A percentile compares a stretch with the other conserved stretches of the same genome.
Conservation (phyloP, 2,113 vertebrate genomes). For the Rana temporaria region DNA sequence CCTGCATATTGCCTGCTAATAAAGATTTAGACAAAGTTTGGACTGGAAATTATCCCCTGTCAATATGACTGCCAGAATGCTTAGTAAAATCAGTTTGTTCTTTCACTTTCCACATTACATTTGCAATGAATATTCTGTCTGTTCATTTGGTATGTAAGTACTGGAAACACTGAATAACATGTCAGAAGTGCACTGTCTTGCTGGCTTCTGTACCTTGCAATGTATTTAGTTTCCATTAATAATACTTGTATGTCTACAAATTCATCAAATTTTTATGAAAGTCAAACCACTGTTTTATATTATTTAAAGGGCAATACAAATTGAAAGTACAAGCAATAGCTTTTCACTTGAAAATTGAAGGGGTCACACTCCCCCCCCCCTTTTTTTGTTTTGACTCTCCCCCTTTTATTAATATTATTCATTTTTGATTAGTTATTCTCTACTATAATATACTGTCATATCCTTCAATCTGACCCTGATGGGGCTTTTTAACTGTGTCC, state of each 20-base stretch:
- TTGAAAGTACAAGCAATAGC: too few species aligned
- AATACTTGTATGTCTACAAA: constrained; percentile 4
- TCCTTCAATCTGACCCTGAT: too few species aligned
- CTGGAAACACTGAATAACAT: constrained; percentile 54
- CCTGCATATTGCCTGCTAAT: constrained; percentile 24
- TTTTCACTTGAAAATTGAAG: too few species aligned
- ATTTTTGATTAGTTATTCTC: too few species aligned
- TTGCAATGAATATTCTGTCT: constrained; percentile 53
- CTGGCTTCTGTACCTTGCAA: constrained; percentile 22
- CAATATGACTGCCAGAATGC: constrained; percentile 9
- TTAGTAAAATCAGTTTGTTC: constrained; percentile 29
- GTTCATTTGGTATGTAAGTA: constrained; percentile 26
- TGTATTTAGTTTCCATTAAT: constrained; percentile 46
- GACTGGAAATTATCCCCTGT: constrained; percentile 14
- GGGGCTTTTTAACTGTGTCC: too few species aligned
- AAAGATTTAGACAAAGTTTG: constrained; percentile 38
- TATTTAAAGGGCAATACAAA: too few species aligned
- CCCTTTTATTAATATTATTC: too few species aligned
- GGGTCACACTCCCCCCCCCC: too few species aligned
- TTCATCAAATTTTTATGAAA: too few species aligned
- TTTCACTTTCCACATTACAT: constrained; percentile 51
- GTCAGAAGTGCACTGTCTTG: constrained; percentile 5
- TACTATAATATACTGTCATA: too few species aligned
- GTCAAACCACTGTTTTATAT: too few species aligned
- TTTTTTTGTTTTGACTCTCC: too few species aligned